Evolutionary conservation across 2,797 vertebrate genomes (phyloP).

Genomic region (Ctenosaura bakeri): DNA sequence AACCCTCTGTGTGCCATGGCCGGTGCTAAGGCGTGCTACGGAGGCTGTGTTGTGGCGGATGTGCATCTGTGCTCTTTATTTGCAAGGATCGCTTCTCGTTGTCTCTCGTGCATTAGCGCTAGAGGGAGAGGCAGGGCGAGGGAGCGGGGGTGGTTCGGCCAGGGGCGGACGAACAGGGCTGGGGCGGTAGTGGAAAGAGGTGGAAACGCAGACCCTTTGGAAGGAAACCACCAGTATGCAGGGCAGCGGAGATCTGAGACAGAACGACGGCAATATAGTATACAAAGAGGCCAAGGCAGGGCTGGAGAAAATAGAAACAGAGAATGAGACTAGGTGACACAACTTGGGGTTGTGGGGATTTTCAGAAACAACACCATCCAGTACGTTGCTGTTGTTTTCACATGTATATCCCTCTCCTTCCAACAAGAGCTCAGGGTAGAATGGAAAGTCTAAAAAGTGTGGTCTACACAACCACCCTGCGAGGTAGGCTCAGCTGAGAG

Average conservation of each 20-base stretch:
- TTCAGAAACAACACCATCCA: too few relatives aligned
- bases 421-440: too few relatives aligned
- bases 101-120: conserved; percentile 46
- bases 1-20: conserved; percentile 58
- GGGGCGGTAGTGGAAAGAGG: not conserved
- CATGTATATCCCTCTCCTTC: too few relatives aligned
- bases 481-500: too few relatives aligned
- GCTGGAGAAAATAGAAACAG: not conserved
- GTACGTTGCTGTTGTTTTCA: too few relatives aligned
- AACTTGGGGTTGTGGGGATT: too few relatives aligned
- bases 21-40: conserved; percentile 68
- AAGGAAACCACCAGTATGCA: not conserved
- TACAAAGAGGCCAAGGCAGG: not conserved
- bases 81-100: conserved; percentile 62
- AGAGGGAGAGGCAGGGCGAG: not conserved
- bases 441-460: too few relatives aligned
- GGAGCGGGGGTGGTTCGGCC: too few relatives aligned
- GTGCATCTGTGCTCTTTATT: conserved; percentile 39
- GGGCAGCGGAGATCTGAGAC: not conserved
- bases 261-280: not conserved
- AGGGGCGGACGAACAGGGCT: not conserved
- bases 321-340: too few relatives aligned
- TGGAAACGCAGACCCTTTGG: not conserved
- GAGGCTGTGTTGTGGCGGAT: conserved; percentile 60
- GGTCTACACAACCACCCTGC: too few relatives aligned